Evolutionary conservation across 2,113 vertebrate genomes (phyloP), one percentile per base, ranked within the genome.

Genomic region (Spheniscus mendiculus): DNA sequence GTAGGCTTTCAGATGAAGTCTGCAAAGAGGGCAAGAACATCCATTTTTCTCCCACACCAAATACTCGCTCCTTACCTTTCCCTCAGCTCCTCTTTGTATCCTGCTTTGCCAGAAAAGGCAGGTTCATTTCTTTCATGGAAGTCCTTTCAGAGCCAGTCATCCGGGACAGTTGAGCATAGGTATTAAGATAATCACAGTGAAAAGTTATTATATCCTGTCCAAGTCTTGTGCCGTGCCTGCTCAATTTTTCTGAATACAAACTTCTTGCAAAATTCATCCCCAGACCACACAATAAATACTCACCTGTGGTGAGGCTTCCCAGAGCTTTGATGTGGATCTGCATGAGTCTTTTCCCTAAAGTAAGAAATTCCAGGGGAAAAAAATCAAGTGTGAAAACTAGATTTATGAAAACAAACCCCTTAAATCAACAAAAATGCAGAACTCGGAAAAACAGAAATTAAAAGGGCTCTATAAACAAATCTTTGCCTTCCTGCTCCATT

Each of bases 171-270:
- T 87, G 59, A 90, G 52, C 73, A 78, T 8, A 88, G 55, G 66
- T 63, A 96, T 92, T 92, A 84, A 92, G 83, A 73, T 94, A 95
- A 96, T 94, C 90, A 74, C 67, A 94, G 21, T 25, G 80, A 83
- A 50, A 93, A 95, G 90, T 90, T 95, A 73, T 91, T 93, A 86
- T 74, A 78, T 66, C 55, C 67, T 59, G 55, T 83, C 63, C 90
- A 83, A 77, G 25, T 36, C 45, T 66, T 89, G 14, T 79, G 72
- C 58, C 27, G 7, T 86, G 89, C 34, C 63, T 69, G 58, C 36
- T 90, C 18, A 63, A 3, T 73, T 74, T 87, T 93, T 93, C 89
- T 83, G 38, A 95, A 81, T 59, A 87, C 32, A 59, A 66, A 73
- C 94, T 86, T 81, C 59, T 94, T 89, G 63, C 76, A 94, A 74